phyloP scores from a whole-genome alignment of 1,140 invertebrate genomes.

The Ceratina japonica region DNA sequence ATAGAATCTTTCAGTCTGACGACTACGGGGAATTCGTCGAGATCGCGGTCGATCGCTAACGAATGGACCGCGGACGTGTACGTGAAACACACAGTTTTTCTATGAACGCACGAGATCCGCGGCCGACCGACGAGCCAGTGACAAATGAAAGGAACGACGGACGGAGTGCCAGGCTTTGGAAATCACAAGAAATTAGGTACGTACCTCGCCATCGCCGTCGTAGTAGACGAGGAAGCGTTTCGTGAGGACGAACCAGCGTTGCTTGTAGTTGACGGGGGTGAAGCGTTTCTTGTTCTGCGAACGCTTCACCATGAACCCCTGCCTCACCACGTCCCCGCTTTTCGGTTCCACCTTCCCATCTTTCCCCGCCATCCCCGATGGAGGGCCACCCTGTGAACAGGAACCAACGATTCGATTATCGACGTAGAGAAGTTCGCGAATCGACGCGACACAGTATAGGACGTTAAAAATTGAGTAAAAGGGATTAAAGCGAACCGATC shows the following conservation, averaged over 20 bases:
- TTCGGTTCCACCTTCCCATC: slow-evolving; percentile 73
- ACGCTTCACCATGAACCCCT: slow-evolving; percentile 91
- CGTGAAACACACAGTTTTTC: too few species aligned
- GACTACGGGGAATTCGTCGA: too few species aligned
- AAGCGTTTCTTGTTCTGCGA: slow-evolving; percentile 93
- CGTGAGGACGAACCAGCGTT: slow-evolving; percentile 90
- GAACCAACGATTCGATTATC: not conserved
- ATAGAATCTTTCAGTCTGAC: not conserved
- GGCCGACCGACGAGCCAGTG: not conserved
- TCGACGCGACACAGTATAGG: not conserved
- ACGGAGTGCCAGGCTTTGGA: not conserved
- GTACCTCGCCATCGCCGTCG: slow-evolving; percentile 86
- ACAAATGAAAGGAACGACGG: not conserved
- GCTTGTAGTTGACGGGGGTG: slow-evolving; percentile 91
- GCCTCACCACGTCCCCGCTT: slow-evolving; percentile 70
- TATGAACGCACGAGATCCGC: too few species aligned
- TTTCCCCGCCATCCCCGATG: slow-evolving; percentile 72
- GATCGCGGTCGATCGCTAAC: not conserved
- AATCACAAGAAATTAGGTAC: slow-evolving; percentile 12
- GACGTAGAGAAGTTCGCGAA: not conserved
- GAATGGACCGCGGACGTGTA: not conserved
- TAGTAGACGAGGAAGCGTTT: slow-evolving; percentile 88
- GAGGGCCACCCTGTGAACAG: slow-evolving; percentile 60
- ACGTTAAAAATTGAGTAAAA: not conserved
- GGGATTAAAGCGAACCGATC: too few species aligned